Evolutionary conservation across 37 sponge, comb jelly and placozoan genomes (phyloP), one percentile per base, ranked within the genome.

Genomic region (Eunapius fragilis): DNA sequence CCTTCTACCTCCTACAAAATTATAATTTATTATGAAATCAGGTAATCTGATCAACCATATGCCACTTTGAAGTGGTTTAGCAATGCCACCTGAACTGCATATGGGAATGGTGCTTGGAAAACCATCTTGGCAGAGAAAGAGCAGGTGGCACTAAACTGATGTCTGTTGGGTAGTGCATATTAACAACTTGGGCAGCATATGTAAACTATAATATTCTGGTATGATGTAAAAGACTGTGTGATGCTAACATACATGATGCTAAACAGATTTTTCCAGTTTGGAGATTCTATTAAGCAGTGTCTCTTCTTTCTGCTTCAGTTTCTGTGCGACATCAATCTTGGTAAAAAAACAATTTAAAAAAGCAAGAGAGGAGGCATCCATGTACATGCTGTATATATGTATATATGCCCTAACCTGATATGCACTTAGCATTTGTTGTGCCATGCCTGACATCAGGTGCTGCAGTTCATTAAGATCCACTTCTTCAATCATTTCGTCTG

Each of bases 251-350:
- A 6, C 6, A 41, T 6, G 11, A 34, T 70, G 7, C 27, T 70
- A 27, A 6, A 70, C 37, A 12, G 30, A 58, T 58, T 86, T 79
- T 38, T 88, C 88, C 25, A 88, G 71, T 76, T 81, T 81, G 31
- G 89, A 76, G 70, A 88, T 48, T 69, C 82, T 75, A 25, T 30
- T 82, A 6, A 37, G 33, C 32, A 88, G 6, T 31, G 37, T 49
- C 33, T 88, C 74, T 67, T 81, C 82, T n/a, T 82, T 81, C 22
- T 47, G 17, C 41, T 88, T 80, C 34, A 88, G 34, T 34, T 81
- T 88, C 37, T 75, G 10, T 19, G 58, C 41, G 32, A 88, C 31
- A 28, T 82, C 76, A 6, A 48, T 22, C 88, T 88, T 58, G 35
- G 41, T 72, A 25, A 2, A 23, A 67, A 73, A 22, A 74, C 34